Base-by-base conservation (phyloP, 2,888 invertebrate species). In the Drosophila borborema region DNA sequence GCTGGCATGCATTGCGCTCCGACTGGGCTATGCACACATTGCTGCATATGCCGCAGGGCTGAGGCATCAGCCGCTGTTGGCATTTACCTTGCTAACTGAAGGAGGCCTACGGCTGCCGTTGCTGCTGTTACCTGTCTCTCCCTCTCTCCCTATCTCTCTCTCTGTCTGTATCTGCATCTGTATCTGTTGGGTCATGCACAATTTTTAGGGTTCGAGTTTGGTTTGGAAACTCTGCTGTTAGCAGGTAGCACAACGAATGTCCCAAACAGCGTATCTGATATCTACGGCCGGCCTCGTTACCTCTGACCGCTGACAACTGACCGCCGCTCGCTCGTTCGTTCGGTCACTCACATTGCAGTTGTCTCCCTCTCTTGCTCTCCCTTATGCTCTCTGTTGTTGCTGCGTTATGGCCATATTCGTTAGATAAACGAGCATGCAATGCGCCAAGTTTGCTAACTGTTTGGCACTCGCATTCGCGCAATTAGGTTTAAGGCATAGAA, bases 401-500 rank as follows among this genome's bases (percentile, higher is more conserved):
- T 56, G 53, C 70, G 46, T 58, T 49, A 59, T 63, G 55, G 46
- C 48, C 56, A 71, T 58, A 64, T 67, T 51, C 64, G 56, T 70
- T 65, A 77, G 74, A 74, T 77, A 77, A 74, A 77, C 77, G 74
- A 77, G 74, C 76, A 58, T 64, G 77, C 65, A 72, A 64, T 77
- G 77, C 77, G 74, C 74, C 77, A 74, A 77, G 56, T 77, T 71
- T 43, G 41, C 64, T 40, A 64, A 75, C 60, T 68, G 40, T 54
- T 69, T 75, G 56, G 36, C 69, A 56, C 56, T 49, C 43, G 45
- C 75, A 46, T 53, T 38, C 55, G 60, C 16, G 46, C 43, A 20
- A 68, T 68, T 68, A 40, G 40, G 46, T 68, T 67, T 40, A 48
- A 20, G 51, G 34, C 41, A 23, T 14, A 16, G 53, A 23, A 53